Conservation (phyloP, 2,113 vertebrate genomes). For the Saccopteryx leptura region DNA sequence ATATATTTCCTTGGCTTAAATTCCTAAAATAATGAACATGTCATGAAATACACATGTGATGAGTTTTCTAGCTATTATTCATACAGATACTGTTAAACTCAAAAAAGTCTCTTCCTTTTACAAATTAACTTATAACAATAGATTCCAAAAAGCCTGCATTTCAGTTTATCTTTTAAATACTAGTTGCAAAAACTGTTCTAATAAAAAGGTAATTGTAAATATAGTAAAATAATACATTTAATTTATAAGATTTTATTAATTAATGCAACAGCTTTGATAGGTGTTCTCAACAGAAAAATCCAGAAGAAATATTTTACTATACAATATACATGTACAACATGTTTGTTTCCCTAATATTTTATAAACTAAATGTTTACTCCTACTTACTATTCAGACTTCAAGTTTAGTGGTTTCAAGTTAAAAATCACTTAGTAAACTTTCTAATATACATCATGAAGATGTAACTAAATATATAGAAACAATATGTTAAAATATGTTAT, state of each 20-base stretch:
- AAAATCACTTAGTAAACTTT: conserved; percentile 51
- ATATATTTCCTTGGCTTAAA: conserved; percentile 47
- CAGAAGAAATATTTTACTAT: neutral
- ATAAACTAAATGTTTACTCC: conserved; percentile 14
- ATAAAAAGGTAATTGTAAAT: neutral
- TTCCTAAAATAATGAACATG: neutral
- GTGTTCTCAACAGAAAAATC: conserved; percentile 34
- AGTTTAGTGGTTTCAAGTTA: conserved; percentile 15
- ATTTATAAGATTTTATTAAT: conserved; percentile 26
- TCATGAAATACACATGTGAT: conserved; percentile 5
- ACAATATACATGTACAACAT: neutral
- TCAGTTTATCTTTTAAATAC: conserved; percentile 1
- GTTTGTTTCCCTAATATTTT: conserved; percentile 47
- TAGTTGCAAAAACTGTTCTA: neutral
- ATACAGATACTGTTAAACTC: neutral
- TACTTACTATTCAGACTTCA: conserved; percentile 13
- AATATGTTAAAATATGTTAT: conserved; percentile 12
- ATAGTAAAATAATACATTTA: neutral
- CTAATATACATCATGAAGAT: conserved; percentile 42
- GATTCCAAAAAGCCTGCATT: conserved; percentile 5
- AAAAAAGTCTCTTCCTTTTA: neutral
- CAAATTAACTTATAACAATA: neutral
- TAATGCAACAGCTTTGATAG: neutral
- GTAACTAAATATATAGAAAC: conserved; percentile 25
- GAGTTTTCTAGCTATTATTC: conserved; percentile 5